These are phyloP conservation scores for Brenthis hecate DNA, from an alignment of 2,888 invertebrate genomes.

Conservation along the genomic window DNA sequence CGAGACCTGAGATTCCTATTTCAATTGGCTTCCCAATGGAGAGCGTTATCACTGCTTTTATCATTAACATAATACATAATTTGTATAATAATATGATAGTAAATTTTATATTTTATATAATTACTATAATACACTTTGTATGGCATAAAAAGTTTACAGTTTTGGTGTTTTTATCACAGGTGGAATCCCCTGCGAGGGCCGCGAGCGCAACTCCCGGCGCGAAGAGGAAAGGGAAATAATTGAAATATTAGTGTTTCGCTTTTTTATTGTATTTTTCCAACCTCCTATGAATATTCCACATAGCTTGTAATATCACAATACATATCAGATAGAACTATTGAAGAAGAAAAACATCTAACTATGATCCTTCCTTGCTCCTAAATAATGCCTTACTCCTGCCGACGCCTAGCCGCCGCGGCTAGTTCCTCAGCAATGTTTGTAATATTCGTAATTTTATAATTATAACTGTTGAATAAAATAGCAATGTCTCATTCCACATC, in stretches of 20 bases:
- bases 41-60: too few relatives aligned
- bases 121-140: too few relatives aligned
- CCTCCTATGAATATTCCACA: slow-evolving; percentile 74
- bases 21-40: too few relatives aligned
- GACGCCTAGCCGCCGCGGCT: background rate
- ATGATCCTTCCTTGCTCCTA: slow-evolving; percentile 20
- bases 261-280: slow-evolving; percentile 75
- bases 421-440: slow-evolving; percentile 27
- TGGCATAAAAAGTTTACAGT: background rate
- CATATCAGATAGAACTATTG: slow-evolving; percentile 70
- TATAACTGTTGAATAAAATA: slow-evolving; percentile 39
- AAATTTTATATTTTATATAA: too few relatives aligned
- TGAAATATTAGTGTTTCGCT: slow-evolving; percentile 65
- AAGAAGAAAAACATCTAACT: slow-evolving; percentile 45
- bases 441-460: slow-evolving; percentile 38
- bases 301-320: slow-evolving; percentile 80
- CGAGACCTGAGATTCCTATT: too few relatives aligned
- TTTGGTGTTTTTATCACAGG: slow-evolving; percentile 50
- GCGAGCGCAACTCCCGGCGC: slow-evolving; percentile 74
- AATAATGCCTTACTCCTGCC: background rate
- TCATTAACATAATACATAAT: too few relatives aligned
- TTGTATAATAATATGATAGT: too few relatives aligned
- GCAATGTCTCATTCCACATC: slow-evolving; percentile 33
- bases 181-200: slow-evolving; percentile 60
- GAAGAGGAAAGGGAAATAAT: slow-evolving; percentile 80